These are phyloP conservation scores for Spodoptera exigua DNA, from an alignment of 2,888 invertebrate species.

Conservation along the genomic window DNA sequence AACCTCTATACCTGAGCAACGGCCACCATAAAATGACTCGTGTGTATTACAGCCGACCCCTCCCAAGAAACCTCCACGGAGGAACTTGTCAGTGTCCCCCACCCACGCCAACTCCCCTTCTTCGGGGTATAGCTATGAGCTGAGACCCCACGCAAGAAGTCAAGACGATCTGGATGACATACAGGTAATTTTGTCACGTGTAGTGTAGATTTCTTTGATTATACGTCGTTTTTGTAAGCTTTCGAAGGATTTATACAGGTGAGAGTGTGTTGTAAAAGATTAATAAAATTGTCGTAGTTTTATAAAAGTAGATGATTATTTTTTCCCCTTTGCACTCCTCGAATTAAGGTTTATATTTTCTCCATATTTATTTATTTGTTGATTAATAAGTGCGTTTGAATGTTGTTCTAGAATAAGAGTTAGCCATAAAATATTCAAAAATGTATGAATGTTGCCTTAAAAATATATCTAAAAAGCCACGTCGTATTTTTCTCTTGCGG, in stretches of 20 bases:
- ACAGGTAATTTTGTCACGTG: conserved; percentile 73
- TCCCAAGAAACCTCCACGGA: conserved; percentile 96
- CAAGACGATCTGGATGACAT: conserved; percentile 92
- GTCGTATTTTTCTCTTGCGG: too few species aligned
- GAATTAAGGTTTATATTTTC: neutral
- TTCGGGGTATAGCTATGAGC: conserved; percentile 89
- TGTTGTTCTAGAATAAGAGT: too few species aligned
- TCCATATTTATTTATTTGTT: too few species aligned
- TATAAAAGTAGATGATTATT: too few species aligned
- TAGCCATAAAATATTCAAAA: too few species aligned
- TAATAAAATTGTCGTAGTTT: too few species aligned
- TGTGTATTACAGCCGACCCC: conserved; percentile 92
- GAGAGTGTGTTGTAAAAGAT: neutral
- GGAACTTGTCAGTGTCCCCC: conserved; percentile 95
- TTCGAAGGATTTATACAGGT: conserved; percentile 16
- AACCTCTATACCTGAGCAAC: conserved; percentile 3
- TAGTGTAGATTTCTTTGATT: neutral
- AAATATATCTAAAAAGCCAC: too few species aligned
- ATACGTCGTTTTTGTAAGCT: neutral
- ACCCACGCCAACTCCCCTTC: conserved; percentile 91
- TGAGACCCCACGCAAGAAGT: conserved; percentile 91
- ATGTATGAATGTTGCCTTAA: too few species aligned
- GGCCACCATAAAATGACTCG: conserved; percentile 45
- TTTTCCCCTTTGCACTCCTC: neutral
- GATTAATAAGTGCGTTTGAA: too few species aligned